phyloP scores from a whole-genome alignment of 92 coral and sea anemone species.

The Porites cylindrica region DNA sequence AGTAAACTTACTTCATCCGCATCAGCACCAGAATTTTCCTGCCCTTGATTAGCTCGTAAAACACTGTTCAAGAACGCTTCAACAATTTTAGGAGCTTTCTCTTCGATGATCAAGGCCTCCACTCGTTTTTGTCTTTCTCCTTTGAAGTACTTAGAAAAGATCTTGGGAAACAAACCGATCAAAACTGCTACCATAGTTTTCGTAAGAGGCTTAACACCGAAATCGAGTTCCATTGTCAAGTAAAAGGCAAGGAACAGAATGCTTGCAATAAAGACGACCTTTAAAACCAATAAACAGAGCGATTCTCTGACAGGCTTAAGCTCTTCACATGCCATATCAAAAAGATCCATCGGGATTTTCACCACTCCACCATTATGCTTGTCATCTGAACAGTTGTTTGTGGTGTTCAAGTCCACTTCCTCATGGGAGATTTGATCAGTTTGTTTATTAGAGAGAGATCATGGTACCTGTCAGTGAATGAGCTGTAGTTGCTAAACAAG shows the following conservation, averaged over 20 bases:
- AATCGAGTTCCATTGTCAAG: not conserved
- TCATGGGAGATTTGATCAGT: no score
- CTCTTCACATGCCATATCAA: slow-evolving; percentile 25
- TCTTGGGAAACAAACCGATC: slow-evolving; percentile 35
- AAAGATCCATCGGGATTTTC: slow-evolving; percentile 27
- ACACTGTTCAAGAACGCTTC: not conserved
- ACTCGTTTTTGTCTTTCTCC: not conserved
- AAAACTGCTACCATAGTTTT: slow-evolving; percentile 10
- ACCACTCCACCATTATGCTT: not conserved
- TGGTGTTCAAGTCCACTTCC: not conserved
- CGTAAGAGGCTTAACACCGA: slow-evolving; percentile 9
- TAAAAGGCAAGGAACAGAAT: slow-evolving; percentile 23
- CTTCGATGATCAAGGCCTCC: not conserved
- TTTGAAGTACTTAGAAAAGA: slow-evolving; percentile 6
- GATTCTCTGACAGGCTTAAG: slow-evolving; percentile 20
- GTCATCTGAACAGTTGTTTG: not conserved
- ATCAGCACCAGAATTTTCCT: no score
- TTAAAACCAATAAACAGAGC: slow-evolving; percentile 8
- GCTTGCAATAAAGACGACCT: not conserved
- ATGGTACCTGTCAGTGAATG: no score
- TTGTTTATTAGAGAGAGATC: no score
- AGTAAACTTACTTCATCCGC: no score
- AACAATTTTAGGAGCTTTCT: slow-evolving; percentile 5
- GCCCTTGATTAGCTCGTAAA: not conserved
- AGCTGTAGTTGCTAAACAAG: no score